A percentile compares a stretch with the other conserved stretches of the same genome.
Conservation (phyloP, 2,888 invertebrate genomes). For the Exocentrus adspersus region DNA sequence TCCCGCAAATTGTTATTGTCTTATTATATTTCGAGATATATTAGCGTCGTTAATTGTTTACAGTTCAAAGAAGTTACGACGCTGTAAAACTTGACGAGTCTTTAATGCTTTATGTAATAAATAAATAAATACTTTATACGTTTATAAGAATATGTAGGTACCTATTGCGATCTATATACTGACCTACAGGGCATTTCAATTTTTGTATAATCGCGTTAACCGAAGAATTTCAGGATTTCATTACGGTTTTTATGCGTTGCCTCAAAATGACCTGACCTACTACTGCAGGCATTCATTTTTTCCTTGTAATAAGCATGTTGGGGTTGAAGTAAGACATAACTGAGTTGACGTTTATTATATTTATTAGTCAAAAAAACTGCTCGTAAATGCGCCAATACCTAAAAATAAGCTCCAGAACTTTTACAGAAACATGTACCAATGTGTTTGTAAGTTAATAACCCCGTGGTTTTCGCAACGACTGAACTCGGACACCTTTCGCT, state of each 20-base stretch:
- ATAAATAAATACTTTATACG: conserved; percentile 1
- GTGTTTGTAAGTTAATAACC: conserved; percentile 39
- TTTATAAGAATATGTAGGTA: not conserved
- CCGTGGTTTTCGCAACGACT: conserved; percentile 38
- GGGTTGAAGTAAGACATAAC: too few relatives aligned
- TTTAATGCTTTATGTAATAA: conserved; percentile 18
- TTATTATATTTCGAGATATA: conserved; percentile 33
- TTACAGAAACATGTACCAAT: not conserved
- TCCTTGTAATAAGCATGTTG: too few relatives aligned
- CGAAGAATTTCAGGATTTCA: too few relatives aligned
- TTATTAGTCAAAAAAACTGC: too few relatives aligned
- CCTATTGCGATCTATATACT: not conserved
- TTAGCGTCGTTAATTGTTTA: conserved; percentile 35
- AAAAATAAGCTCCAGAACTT: not conserved
- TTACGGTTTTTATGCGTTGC: too few relatives aligned
- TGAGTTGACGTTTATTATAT: too few relatives aligned
- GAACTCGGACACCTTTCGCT: conserved; percentile 40
- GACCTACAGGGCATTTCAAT: not conserved
- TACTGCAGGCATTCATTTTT: too few relatives aligned
- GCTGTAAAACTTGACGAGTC: conserved; percentile 24
- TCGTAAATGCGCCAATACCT: not conserved
- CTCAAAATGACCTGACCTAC: too few relatives aligned
- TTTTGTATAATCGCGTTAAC: too few relatives aligned
- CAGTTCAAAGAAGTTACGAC: conserved; percentile 20
- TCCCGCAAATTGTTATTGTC: conserved; percentile 30